These are phyloP conservation scores for Gibbula magus DNA, from an alignment of 2,888 invertebrate species.

Conservation along the genomic window DNA sequence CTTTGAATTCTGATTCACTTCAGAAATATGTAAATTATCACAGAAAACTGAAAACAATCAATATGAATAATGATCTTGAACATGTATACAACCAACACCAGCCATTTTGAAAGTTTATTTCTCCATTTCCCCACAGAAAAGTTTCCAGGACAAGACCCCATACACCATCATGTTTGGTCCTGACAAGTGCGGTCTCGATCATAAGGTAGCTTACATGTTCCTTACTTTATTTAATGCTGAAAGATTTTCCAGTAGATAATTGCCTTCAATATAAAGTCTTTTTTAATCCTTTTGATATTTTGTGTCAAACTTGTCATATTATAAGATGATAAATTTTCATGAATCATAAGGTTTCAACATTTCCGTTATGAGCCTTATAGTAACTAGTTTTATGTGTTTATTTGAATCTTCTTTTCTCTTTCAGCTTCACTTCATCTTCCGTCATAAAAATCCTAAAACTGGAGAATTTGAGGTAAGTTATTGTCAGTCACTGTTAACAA, in stretches of 20 bases:
- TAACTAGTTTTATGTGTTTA: not conserved
- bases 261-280: not conserved
- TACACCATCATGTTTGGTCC: constrained; percentile 99
- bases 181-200: constrained; percentile 97
- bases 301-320: not conserved
- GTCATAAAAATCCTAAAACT: constrained; percentile 94
- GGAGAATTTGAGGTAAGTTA: constrained; percentile 82
- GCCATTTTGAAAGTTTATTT: too few species aligned
- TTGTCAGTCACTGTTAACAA: too few species aligned
- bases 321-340: too few species aligned
- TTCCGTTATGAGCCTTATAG: not conserved
- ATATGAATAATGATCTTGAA: too few species aligned
- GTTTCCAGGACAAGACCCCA: constrained; percentile 95
- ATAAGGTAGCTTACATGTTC: constrained; percentile 81
- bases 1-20: too few species aligned
- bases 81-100: too few species aligned
- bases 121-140: constrained; percentile 75
- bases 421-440: constrained; percentile 89
- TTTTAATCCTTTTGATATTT: not conserved
- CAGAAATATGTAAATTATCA: too few species aligned
- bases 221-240: too few species aligned
- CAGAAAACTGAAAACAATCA: too few species aligned
- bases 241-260: too few species aligned
- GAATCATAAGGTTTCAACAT: not conserved
- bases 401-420: constrained; percentile 53